Percentiles rank a stretch among this genome's conserved stretches.
Evolutionary conservation across 2,888 invertebrate genomes (phyloP).

Genomic region (Lingula anatina): DNA sequence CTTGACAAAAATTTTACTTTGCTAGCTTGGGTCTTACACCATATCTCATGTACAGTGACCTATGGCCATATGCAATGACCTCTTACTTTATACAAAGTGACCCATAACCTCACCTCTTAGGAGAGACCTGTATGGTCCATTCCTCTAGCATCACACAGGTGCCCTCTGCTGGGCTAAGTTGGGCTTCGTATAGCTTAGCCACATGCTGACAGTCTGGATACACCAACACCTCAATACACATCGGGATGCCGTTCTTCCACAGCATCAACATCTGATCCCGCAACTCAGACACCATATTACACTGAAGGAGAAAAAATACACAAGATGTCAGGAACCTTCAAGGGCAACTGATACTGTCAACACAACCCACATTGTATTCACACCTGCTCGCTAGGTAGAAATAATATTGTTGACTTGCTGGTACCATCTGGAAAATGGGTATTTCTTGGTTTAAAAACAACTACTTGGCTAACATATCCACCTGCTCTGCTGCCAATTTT

Average conservation of each 20-base stretch:
- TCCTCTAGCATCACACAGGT: conserved; percentile 66
- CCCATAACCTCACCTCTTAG: conserved; percentile 42
- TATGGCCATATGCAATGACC: background rate
- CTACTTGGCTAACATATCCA: too few relatives aligned
- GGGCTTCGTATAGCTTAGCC: conserved; percentile 40
- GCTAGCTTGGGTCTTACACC: too few relatives aligned
- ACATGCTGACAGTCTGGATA: conserved; percentile 67
- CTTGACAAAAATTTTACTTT: too few relatives aligned
- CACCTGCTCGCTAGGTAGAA: too few relatives aligned
- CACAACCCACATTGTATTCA: too few relatives aligned
- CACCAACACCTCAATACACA: conserved; percentile 76
- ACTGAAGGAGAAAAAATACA: conserved; percentile 52
- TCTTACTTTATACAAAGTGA: background rate
- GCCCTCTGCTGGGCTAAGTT: conserved; percentile 48
- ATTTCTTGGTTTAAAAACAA: too few relatives aligned
- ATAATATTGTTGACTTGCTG: too few relatives aligned
- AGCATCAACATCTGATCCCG: conserved; percentile 60
- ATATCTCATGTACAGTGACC: too few relatives aligned
- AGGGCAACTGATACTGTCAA: too few relatives aligned
- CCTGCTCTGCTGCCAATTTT: too few relatives aligned
- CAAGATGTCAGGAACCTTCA: too few relatives aligned
- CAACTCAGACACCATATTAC: conserved; percentile 57
- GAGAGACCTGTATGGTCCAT: conserved; percentile 70
- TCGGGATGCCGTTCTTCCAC: conserved; percentile 67
- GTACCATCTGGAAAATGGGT: too few relatives aligned